A percentile compares a stretch with the other conserved stretches of the same genome.
Evolutionary conservation across 2,113 vertebrate genomes (phyloP).

Genomic region (Erythrocebus patas): DNA sequence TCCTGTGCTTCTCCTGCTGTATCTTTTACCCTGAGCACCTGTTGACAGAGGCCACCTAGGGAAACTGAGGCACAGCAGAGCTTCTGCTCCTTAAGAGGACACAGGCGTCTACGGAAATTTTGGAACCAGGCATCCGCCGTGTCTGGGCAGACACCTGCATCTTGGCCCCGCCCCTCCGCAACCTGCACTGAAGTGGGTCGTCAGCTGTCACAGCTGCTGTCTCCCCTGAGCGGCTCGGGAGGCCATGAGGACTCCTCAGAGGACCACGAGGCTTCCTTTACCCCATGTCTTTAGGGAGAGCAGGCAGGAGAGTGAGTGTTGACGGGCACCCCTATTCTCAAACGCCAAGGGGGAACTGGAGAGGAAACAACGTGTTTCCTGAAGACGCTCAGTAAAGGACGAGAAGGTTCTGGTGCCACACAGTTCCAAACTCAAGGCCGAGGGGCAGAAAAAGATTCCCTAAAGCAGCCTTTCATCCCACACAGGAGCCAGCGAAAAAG

Average conservation of each 20-base stretch:
- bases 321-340: not conserved
- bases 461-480: not conserved
- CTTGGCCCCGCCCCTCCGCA: no score
- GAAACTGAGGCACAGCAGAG: not conserved
- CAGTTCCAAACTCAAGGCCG: not conserved
- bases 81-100: not conserved
- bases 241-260: not conserved
- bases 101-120: not conserved
- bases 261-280: not conserved
- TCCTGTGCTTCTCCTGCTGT: not conserved
- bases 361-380: not conserved
- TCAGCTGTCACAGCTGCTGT: not conserved
- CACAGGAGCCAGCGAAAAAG: fast-evolving
- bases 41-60: not conserved
- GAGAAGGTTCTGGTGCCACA: not conserved
- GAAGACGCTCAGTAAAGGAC: not conserved
- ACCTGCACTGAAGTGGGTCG: not conserved
- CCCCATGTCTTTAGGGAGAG: not conserved
- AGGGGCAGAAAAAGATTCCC: not conserved
- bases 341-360: not conserved
- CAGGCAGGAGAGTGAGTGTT: fast-evolving
- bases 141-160: not conserved
- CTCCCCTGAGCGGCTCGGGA: not conserved
- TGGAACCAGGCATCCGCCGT: not conserved
- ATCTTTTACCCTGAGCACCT: not conserved